Evolutionary conservation across 2,888 invertebrate species (phyloP).

Genomic region (Hedya salicella): DNA sequence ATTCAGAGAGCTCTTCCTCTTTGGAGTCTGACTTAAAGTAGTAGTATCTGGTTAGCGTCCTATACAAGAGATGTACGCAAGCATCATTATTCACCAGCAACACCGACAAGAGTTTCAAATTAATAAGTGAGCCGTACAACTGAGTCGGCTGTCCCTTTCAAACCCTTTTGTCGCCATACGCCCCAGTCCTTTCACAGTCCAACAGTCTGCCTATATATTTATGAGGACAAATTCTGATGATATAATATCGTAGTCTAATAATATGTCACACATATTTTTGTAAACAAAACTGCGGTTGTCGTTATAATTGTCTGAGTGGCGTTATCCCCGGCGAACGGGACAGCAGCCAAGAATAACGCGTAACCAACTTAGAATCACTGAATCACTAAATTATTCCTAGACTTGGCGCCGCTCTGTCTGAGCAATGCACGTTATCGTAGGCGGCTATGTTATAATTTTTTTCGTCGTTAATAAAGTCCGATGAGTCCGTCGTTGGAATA

Average conservation of each 20-base stretch:
- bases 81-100: too few relatives aligned
- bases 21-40: too few relatives aligned
- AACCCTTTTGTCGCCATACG: background rate
- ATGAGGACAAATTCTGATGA: background rate
- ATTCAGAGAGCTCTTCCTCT: too few relatives aligned
- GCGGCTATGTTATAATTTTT: conserved; percentile 46
- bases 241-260: background rate
- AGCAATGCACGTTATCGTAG: conserved; percentile 45
- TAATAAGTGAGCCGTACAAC: too few relatives aligned
- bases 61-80: too few relatives aligned
- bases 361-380: conserved; percentile 41
- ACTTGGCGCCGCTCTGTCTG: conserved; percentile 50
- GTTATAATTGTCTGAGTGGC: conserved; percentile 12
- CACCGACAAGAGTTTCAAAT: too few relatives aligned
- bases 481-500: conserved; percentile 53
- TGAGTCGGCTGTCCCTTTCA: too few relatives aligned
- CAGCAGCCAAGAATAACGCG: conserved; percentile 32
- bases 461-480: conserved; percentile 52
- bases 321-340: conserved; percentile 12
- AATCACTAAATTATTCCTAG: conserved; percentile 43
- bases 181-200: too few relatives aligned
- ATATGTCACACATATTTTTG: conserved; percentile 15
- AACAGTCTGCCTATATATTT: too few relatives aligned
- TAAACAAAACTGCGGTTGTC: conserved; percentile 8
- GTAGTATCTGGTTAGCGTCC: too few relatives aligned